These are phyloP conservation scores for Odontomachus brunneus DNA, from an alignment of 1,140 invertebrate genomes.

Conservation along the genomic window DNA sequence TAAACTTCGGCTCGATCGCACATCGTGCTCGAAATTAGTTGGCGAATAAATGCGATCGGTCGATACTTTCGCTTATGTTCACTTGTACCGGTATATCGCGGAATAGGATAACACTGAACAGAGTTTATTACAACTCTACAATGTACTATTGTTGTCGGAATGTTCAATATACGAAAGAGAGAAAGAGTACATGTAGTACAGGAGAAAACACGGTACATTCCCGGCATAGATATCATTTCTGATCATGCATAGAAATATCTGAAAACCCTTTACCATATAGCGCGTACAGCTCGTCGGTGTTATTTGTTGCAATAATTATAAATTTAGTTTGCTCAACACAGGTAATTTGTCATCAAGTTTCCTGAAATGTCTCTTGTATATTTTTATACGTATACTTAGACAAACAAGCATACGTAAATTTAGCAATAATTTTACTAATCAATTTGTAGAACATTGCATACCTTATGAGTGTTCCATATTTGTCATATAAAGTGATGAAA, in stretches of 20 bases:
- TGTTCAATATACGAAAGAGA: background rate
- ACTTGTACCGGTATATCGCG: slow-evolving; percentile 3
- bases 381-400: too few species aligned
- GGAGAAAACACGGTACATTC: background rate
- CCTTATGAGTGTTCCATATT: too few species aligned
- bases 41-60: slow-evolving; percentile 44
- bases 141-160: background rate
- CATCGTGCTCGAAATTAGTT: slow-evolving; percentile 39
- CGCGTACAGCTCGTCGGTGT: background rate
- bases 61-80: slow-evolving; percentile 43
- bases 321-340: too few species aligned
- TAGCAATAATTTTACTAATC: too few species aligned
- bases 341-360: too few species aligned
- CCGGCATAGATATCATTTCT: background rate
- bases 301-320: background rate
- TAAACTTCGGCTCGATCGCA: slow-evolving; percentile 44
- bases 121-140: slow-evolving; percentile 6
- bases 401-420: too few species aligned
- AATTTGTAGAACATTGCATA: too few species aligned
- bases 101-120: background rate
- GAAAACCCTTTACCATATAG: background rate
- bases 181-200: background rate
- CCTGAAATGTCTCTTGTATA: too few species aligned
- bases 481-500: too few species aligned
- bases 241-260: background rate